Evolutionary conservation across 2,797 vertebrate species (phyloP).

Genomic region (Micromesistius poutassou): DNA sequence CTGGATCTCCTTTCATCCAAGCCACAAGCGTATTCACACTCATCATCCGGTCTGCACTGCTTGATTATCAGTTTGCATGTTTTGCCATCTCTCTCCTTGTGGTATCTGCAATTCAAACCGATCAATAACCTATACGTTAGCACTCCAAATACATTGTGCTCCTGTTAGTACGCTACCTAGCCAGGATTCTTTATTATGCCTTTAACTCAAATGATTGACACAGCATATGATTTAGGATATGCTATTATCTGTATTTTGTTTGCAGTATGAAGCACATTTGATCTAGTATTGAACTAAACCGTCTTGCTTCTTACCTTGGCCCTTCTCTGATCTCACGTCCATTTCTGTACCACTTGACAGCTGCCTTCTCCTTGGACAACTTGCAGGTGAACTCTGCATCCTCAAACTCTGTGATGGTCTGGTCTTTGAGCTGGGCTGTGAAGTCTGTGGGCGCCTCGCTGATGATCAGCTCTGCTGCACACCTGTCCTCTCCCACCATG

Average conservation of each 20-base stretch:
- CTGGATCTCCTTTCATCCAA: slow-evolving; percentile 90
- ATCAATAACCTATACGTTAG: not conserved
- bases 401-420: slow-evolving; percentile 95
- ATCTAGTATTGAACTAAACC: not conserved
- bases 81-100: slow-evolving; percentile 91
- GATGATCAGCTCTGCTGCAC: slow-evolving; percentile 90
- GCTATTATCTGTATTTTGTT: not conserved
- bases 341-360: slow-evolving; percentile 91
- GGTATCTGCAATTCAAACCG: slow-evolving; percentile 72
- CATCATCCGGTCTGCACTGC: slow-evolving; percentile 92
- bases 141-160: not conserved
- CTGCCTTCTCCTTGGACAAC: slow-evolving; percentile 91
- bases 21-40: slow-evolving; percentile 97
- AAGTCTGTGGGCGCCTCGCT: slow-evolving; percentile 97
- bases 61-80: slow-evolving; percentile 86
- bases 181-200: not conserved
- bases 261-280: not conserved
- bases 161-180: not conserved
- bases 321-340: slow-evolving; percentile 94
- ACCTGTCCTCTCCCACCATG: slow-evolving; percentile 85
- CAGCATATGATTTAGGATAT: not conserved
- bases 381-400: slow-evolving; percentile 93
- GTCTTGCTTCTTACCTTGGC: slow-evolving; percentile 75
- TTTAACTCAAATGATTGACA: not conserved
- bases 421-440: slow-evolving; percentile 85